Evolutionary conservation across 2,797 vertebrate species (phyloP).

Genomic region (Pelobates cultripes): DNA sequence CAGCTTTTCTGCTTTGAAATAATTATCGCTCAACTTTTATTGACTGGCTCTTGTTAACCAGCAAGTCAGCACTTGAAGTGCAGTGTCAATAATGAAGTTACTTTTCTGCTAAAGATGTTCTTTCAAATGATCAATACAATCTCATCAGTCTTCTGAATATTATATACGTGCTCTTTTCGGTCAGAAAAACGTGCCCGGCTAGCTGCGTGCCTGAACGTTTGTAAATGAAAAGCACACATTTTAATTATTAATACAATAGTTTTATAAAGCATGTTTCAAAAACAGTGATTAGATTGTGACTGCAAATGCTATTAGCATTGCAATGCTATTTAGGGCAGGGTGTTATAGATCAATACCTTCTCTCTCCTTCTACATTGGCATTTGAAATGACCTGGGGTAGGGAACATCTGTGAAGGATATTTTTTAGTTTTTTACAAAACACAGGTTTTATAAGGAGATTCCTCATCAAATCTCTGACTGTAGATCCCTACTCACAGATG

Average conservation of each 20-base stretch:
- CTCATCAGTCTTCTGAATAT: conserved; percentile 50
- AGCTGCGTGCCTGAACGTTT: conserved; percentile 11
- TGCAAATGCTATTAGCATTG: not conserved
- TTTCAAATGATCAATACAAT: conserved; percentile 45
- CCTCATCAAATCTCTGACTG: no score
- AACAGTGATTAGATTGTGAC: not conserved
- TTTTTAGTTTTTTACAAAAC: no score
- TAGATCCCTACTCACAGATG: no score
- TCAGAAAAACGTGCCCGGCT: conserved; percentile 25
- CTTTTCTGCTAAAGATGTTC: conserved; percentile 53
- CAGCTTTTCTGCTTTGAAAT: conserved; percentile 49
- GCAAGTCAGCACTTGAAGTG: conserved; percentile 52
- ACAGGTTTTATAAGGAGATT: no score
- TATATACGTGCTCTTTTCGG: conserved; percentile 23
- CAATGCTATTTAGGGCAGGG: conserved; percentile 3
- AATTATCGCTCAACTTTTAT: conserved; percentile 53
- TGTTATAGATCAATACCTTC: not conserved
- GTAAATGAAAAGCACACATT: conserved; percentile 13
- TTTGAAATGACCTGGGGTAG: no score
- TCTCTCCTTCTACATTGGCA: not conserved
- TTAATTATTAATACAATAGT: no score
- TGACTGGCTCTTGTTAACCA: conserved; percentile 50
- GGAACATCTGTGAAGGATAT: no score
- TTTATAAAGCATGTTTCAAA: conserved; percentile 2
- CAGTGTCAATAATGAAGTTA: conserved; percentile 53